Evolutionary conservation across 2,888 invertebrate genomes (phyloP), one percentile per base, ranked within the genome.

Genomic region (Zelleria hepariella): DNA sequence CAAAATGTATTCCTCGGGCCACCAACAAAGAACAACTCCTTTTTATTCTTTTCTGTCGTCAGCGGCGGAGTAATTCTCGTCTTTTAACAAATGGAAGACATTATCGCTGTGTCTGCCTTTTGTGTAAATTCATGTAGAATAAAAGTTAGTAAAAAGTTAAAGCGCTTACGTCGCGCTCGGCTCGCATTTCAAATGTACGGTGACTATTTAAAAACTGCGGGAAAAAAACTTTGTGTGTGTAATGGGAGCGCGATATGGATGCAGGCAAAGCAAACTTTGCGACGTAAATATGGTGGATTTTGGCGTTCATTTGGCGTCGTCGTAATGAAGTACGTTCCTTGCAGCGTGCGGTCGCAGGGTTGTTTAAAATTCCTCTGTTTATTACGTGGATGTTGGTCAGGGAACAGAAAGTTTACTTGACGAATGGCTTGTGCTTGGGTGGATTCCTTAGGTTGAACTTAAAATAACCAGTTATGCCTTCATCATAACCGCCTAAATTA

Each of bases 11-110:
- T 77, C 75, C 75, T 77, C 75, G 68, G 65, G 73, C 74, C 67
- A 74, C 74, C 74, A 79, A 80, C 80, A 80, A 80, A 79, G 78
- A 81, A 42, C 78, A 78, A 78, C 74, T 73, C 77, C 74, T 77
- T n/a, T 80, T 80, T 80, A 80, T 84, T 81, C 77, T 77, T 80
- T 82, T 80, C 77, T 76, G 79, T 80, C 78, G 76, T 78, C 79
- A 75, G 73, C 69, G 72, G 72, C 71, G 56, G 76, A 74, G 78
- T 82, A 84, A 82, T 82, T 83, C 82, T 78, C 77, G 75, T 82
- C 82, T 80, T 77, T 81, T 83, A 84, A 83, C 80, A 82, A 83
- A 84, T 83, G 84, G 81, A 80, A 80, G 82, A 82, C 80, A 84
- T 84, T 85, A 84, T 82, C 83, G 77, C 77, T 71, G 74, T 70